A percentile compares a stretch with the other conserved stretches of the same genome.
Conservation (phyloP, 2,888 invertebrate genomes). For the Creontiades dilutus region DNA sequence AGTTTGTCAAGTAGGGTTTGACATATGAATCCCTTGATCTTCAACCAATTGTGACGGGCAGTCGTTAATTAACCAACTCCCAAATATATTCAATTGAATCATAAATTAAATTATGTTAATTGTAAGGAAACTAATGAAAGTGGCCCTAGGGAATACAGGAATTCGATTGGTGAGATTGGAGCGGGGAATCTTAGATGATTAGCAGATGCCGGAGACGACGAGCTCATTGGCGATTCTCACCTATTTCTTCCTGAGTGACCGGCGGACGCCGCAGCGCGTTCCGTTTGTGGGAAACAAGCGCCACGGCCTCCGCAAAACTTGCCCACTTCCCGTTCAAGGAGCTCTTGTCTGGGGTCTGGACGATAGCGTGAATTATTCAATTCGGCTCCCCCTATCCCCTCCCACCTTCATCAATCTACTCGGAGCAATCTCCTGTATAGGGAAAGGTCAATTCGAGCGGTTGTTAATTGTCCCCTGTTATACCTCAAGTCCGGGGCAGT, state of each 20-base stretch:
- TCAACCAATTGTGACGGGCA: too few species aligned
- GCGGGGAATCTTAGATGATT: background rate
- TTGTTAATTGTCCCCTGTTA: constrained; percentile 39
- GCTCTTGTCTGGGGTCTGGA: background rate
- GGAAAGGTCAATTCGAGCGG: constrained; percentile 41
- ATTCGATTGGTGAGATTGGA: too few species aligned
- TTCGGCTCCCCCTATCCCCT: background rate
- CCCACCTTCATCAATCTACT: constrained; percentile 7
- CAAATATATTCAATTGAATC: too few species aligned
- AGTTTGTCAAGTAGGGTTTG: too few species aligned
- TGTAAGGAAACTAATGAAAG: too few species aligned
- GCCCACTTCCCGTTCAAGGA: constrained; percentile 34
- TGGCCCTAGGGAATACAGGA: too few species aligned
- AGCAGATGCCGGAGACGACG: background rate
- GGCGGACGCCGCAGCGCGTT: constrained; percentile 13
- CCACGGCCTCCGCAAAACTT: constrained; percentile 8
- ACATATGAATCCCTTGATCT: too few species aligned
- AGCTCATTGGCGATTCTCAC: constrained; percentile 39
- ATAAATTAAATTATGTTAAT: too few species aligned
- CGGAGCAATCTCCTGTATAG: constrained; percentile 21
- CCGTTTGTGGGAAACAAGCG: constrained; percentile 41
- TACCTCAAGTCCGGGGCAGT: constrained; percentile 5
- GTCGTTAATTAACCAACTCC: too few species aligned
- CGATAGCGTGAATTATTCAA: constrained; percentile 24
- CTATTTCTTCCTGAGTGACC: constrained; percentile 27